Evolutionary conservation across 2,113 vertebrate genomes (phyloP).

Genomic region (Campylomormyrus numenius): DNA sequence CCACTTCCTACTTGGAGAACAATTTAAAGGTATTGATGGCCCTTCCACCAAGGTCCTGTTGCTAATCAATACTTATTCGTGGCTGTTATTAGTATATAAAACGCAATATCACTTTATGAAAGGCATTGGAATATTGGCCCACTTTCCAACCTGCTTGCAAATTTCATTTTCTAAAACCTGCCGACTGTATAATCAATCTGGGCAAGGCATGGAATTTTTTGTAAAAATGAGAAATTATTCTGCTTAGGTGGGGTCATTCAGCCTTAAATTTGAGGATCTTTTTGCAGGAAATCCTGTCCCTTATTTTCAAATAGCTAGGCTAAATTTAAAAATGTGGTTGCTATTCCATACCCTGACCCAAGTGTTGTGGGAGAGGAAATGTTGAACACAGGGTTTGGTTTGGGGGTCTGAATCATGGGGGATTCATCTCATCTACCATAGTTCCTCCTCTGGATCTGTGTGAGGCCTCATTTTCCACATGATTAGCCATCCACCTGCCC

Average conservation of each 20-base stretch:
- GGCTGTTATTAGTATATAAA: constrained; percentile 54
- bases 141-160: constrained; percentile 28
- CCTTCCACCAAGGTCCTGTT: constrained; percentile 47
- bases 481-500: constrained; percentile 61
- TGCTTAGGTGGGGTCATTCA: not conserved
- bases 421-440: constrained; percentile 47
- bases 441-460: constrained; percentile 40
- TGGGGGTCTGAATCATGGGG: constrained; percentile 4
- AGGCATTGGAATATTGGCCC: constrained; percentile 59
- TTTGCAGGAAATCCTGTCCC: not conserved
- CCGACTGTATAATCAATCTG: constrained; percentile 37
- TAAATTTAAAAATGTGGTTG: not conserved
- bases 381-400: not conserved
- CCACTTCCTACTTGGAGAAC: constrained; percentile 54
- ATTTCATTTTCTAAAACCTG: constrained; percentile 48
- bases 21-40: constrained; percentile 48
- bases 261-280: not conserved
- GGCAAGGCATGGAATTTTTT: not conserved
- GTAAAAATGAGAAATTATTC: not conserved
- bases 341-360: not conserved
- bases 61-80: constrained; percentile 56
- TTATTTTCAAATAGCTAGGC: not conserved
- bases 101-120: constrained; percentile 54
- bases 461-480: constrained; percentile 60
- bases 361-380: not conserved